These are phyloP conservation scores for Drosophila grimshawi DNA, from an alignment of 1,140 invertebrate species.

Conservation along the genomic window DNA sequence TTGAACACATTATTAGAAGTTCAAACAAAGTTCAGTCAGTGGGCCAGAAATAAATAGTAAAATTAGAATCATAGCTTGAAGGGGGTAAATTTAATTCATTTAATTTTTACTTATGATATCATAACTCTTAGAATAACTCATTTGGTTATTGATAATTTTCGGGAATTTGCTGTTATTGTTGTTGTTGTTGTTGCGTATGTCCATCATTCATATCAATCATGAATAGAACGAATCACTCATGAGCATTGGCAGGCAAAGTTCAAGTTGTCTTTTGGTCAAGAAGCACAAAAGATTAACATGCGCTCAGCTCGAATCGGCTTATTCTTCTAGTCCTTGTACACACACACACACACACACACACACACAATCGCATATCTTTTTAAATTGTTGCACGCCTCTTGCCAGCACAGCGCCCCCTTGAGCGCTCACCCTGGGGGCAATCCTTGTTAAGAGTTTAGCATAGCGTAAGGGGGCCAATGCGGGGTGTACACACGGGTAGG, in stretches of 20 bases:
- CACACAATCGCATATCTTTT: constrained; percentile 45
- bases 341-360: constrained; percentile 4
- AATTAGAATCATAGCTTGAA: not conserved
- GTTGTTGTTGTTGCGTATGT: not conserved
- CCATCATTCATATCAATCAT: constrained; percentile 42
- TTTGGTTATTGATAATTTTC: constrained; percentile 26
- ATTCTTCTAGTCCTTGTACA: constrained; percentile 45
- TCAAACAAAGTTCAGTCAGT: too few relatives aligned
- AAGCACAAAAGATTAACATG: constrained; percentile 71
- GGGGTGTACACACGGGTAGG: not conserved
- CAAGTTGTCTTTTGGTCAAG: constrained; percentile 60
- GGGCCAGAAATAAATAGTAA: not conserved
- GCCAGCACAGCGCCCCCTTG: constrained; percentile 37
- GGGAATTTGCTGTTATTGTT: not conserved
- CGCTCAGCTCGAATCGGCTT: constrained; percentile 64
- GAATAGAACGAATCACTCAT: constrained; percentile 56
- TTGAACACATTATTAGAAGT: too few relatives aligned
- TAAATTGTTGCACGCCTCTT: constrained; percentile 74
- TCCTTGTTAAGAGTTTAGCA: constrained; percentile 79
- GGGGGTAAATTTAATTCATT: not conserved
- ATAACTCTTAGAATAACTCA: constrained; percentile 5
- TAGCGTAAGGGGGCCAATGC: constrained; percentile 42
- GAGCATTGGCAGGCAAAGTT: constrained; percentile 61
- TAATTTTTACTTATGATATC: not conserved
- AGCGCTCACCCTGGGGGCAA: constrained; percentile 56